These are phyloP conservation scores for Eonycteris spelaea DNA, from an alignment of 2,113 vertebrate species.

Conservation along the genomic window DNA sequence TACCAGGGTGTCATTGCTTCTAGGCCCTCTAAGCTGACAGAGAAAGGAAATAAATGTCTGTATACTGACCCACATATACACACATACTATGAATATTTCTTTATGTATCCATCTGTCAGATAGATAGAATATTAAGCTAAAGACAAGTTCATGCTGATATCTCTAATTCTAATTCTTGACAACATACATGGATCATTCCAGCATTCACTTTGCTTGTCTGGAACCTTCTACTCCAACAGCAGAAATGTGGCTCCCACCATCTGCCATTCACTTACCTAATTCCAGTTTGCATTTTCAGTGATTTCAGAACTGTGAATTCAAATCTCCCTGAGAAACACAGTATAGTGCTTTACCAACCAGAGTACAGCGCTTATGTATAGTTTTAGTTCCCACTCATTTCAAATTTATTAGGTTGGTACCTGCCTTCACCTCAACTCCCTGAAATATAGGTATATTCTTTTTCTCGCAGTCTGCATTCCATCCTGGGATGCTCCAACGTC, in stretches of 20 bases:
- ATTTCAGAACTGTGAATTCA: too few relatives aligned
- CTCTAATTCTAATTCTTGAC: neutral
- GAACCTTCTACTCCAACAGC: too few relatives aligned
- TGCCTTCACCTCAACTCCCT: neutral
- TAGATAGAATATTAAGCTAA: neutral
- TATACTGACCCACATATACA: neutral
- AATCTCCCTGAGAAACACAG: too few relatives aligned
- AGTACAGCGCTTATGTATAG: neutral
- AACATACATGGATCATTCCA: neutral
- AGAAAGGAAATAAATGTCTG: neutral
- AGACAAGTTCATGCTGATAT: neutral
- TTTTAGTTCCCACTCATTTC: neutral
- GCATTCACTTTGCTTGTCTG: neutral
- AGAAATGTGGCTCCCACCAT: too few relatives aligned
- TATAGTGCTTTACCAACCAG: too few relatives aligned
- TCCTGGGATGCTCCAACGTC: neutral
- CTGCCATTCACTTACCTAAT: neutral
- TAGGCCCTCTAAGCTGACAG: neutral
- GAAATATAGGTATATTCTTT: neutral
- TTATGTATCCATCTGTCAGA: neutral
- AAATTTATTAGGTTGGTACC: neutral
- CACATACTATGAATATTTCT: neutral
- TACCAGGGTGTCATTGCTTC: neutral
- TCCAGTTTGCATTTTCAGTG: too few relatives aligned
- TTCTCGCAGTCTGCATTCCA: neutral